Conservation (phyloP, 2,113 vertebrate genomes). For the Microcebus jonahi region DNA sequence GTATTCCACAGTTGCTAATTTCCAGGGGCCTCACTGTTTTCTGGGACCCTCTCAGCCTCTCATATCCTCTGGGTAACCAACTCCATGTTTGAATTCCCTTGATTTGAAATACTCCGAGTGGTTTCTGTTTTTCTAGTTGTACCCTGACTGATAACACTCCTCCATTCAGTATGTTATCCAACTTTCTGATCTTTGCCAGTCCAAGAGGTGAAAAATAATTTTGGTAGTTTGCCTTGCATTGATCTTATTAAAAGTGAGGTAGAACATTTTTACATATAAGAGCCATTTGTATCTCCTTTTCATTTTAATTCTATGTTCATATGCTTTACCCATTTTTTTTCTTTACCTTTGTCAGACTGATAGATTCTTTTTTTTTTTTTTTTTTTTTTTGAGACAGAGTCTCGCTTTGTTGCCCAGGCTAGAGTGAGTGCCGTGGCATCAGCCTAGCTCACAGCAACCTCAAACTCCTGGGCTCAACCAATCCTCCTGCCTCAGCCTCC, state of each 20-base stretch:
- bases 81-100: not conserved
- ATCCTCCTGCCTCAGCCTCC: too few relatives aligned
- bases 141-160: too few relatives aligned
- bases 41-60: not conserved
- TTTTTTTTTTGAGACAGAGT: too few relatives aligned
- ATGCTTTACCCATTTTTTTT: not conserved
- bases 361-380: too few relatives aligned
- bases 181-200: not conserved
- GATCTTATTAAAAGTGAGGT: not conserved
- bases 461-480: too few relatives aligned
- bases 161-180: not conserved
- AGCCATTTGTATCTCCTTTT: not conserved
- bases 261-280: not conserved
- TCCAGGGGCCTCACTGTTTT: not conserved
- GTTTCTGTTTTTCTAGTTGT: not conserved
- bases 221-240: not conserved
- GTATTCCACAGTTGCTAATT: not conserved
- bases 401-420: too few relatives aligned
- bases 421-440: too few relatives aligned
- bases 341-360: not conserved
- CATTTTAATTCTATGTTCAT: not conserved
- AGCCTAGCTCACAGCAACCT: too few relatives aligned
- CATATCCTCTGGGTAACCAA: not conserved
- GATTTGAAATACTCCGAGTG: not conserved
- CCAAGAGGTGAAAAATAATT: not conserved